Percentiles rank a stretch among this genome's conserved stretches.
Conservation (phyloP, 2,888 invertebrate genomes). For the Eupithecia vulgata region DNA sequence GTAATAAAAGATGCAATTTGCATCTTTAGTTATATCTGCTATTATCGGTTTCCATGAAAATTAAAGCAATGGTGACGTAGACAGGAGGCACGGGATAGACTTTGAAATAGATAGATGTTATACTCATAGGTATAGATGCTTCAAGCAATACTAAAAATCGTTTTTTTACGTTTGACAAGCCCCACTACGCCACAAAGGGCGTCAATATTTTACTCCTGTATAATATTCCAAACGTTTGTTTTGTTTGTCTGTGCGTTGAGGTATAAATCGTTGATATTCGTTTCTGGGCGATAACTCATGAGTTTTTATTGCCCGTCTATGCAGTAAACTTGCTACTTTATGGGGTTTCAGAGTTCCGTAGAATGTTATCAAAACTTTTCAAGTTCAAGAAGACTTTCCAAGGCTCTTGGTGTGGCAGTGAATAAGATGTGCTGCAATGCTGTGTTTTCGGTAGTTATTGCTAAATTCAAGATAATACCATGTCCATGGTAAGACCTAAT, state of each 20-base stretch:
- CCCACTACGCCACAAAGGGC: neutral
- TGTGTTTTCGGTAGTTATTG: neutral
- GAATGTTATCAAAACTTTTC: slow-evolving; percentile 5
- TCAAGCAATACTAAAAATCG: neutral
- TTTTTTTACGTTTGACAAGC: neutral
- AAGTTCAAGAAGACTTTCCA: slow-evolving; percentile 1
- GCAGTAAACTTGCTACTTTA: slow-evolving; percentile 17
- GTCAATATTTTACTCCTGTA: neutral
- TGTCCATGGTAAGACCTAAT: neutral
- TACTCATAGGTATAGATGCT: neutral
- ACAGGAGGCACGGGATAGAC: neutral
- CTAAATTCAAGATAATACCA: neutral
- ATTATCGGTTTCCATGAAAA: neutral
- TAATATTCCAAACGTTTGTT: neutral
- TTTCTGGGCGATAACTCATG: slow-evolving; percentile 18
- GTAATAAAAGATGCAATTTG: neutral
- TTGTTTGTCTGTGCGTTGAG: neutral
- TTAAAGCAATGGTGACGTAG: neutral
- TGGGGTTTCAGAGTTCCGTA: slow-evolving; percentile 10
- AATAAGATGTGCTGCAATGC: neutral
- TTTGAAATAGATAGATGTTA: neutral
- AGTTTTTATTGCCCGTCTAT: slow-evolving; percentile 14
- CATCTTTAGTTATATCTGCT: neutral
- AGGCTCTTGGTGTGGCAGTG: neutral
- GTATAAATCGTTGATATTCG: slow-evolving; percentile 14